Evolutionary conservation across 2,113 vertebrate species (phyloP).

Genomic region (Bubo scandiacus): DNA sequence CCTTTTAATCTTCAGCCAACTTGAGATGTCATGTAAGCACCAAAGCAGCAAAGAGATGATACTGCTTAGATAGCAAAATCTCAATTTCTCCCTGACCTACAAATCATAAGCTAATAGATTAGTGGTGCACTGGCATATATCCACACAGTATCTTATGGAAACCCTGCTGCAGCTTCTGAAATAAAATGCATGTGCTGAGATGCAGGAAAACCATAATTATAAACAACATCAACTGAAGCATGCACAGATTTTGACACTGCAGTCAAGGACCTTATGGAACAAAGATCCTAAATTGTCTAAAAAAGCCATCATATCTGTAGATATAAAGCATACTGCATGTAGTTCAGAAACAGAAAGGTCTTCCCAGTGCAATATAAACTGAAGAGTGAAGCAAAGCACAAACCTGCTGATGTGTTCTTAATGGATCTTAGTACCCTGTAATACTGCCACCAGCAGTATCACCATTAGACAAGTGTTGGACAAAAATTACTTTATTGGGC

Average conservation of each 20-base stretch:
- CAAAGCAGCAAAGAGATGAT: conserved; percentile 27
- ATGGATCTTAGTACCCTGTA: neutral
- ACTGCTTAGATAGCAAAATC: conserved; percentile 45
- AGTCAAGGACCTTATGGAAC: neutral
- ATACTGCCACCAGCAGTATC: neutral
- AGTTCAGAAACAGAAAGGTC: neutral
- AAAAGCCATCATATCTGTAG: neutral
- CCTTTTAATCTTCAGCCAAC: conserved; percentile 47
- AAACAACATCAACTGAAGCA: neutral
- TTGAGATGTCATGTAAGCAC: conserved; percentile 22
- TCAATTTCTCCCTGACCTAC: conserved; percentile 45
- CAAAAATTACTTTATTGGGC: neutral
- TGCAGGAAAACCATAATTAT: neutral
- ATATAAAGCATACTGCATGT: neutral
- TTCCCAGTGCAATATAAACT: neutral
- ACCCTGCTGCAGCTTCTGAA: neutral
- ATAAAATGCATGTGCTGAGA: neutral
- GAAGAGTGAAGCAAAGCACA: neutral
- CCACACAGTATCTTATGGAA: neutral
- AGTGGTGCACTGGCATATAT: neutral
- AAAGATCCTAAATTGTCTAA: neutral
- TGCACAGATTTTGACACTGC: neutral
- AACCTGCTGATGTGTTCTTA: neutral
- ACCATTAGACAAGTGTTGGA: neutral
- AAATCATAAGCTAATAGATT: conserved; percentile 23